Conservation (phyloP, 2,888 invertebrate genomes). For the Tetranychus piercei region DNA sequence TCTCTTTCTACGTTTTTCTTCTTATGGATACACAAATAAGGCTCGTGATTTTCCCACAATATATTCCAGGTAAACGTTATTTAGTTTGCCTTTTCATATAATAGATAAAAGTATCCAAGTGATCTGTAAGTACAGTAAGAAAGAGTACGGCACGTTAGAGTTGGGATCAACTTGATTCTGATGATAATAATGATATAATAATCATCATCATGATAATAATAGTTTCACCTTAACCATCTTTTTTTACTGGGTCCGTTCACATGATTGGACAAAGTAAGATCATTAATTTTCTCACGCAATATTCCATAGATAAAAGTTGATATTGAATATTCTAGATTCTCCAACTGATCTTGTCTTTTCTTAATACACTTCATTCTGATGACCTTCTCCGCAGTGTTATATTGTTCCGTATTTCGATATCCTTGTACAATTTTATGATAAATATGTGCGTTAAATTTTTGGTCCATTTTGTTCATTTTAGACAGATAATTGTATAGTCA, state of each 20-base stretch:
- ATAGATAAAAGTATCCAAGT: neutral
- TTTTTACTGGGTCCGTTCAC: neutral
- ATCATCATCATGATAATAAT: neutral
- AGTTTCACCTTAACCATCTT: neutral
- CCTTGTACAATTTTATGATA: no score
- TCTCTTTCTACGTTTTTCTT: no score
- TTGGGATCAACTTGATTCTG: neutral
- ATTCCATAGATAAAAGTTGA: neutral
- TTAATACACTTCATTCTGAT: neutral
- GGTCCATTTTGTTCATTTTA: no score
- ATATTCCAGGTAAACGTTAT: neutral
- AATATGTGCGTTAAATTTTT: no score
- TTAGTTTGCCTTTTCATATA: neutral
- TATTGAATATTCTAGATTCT: neutral
- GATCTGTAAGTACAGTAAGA: neutral
- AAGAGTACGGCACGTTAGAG: neutral
- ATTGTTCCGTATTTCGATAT: no score
- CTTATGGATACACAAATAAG: neutral
- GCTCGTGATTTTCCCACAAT: neutral
- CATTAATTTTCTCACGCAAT: constrained; percentile 1
- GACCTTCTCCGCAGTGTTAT: no score
- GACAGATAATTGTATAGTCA: no score
- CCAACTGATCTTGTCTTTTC: neutral
- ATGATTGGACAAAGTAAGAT: neutral
- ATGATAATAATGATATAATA: neutral